Evolutionary conservation across 2,888 invertebrate genomes (phyloP).

Genomic region (Ligdia adustata): DNA sequence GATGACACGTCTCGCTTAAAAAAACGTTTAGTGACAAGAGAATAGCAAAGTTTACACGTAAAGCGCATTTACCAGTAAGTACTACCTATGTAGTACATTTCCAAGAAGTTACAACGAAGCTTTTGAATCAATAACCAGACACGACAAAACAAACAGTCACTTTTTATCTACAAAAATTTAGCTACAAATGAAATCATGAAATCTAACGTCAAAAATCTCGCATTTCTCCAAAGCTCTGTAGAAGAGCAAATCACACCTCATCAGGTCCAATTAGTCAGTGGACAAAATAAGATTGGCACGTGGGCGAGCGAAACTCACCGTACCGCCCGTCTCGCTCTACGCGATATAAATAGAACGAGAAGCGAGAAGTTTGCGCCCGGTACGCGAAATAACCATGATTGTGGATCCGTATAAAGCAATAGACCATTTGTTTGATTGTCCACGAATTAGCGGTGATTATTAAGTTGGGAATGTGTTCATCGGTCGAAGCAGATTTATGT

Average conservation of each 20-base stretch:
- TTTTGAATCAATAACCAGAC: no score
- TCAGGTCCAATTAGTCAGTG: slow-evolving; percentile 52
- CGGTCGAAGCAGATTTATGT: no score
- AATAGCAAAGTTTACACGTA: no score
- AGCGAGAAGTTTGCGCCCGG: slow-evolving; percentile 45
- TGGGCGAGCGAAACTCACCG: slow-evolving; percentile 37
- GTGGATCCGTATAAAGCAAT: slow-evolving; percentile 45
- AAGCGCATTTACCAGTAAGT: no score
- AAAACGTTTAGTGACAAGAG: no score
- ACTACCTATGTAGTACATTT: no score
- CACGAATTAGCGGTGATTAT: slow-evolving; percentile 11
- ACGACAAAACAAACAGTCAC: no score
- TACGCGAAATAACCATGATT: slow-evolving; percentile 34
- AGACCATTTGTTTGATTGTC: slow-evolving; percentile 30
- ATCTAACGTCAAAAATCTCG: slow-evolving; percentile 4
- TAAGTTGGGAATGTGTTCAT: slow-evolving; percentile 16
- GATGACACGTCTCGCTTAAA: no score
- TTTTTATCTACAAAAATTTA: background rate
- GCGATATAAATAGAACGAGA: slow-evolving; percentile 34
- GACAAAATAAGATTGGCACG: slow-evolving; percentile 43
- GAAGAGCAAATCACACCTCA: slow-evolving; percentile 35
- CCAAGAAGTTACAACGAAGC: no score
- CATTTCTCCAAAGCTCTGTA: slow-evolving; percentile 8
- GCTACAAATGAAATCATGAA: no score
- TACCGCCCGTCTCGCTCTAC: slow-evolving; percentile 36